Conservation (phyloP, 2,888 invertebrate genomes). For the Mechanitis messenoides region DNA sequence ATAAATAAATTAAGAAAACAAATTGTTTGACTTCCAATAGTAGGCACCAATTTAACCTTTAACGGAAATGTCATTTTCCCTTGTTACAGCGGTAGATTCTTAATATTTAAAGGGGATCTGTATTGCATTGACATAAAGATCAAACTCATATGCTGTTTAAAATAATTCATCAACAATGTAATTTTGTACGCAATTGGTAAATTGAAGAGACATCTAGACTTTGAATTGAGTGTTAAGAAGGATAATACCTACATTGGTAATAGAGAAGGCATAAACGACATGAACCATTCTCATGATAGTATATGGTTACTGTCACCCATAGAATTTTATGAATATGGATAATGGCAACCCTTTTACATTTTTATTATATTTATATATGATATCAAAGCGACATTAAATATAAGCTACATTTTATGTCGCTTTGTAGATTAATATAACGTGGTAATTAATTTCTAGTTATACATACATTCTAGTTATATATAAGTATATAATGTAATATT, state of each 20-base stretch:
- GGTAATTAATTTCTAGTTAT: too few species aligned
- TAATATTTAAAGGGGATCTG: constrained; percentile 10
- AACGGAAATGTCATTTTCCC: constrained; percentile 28
- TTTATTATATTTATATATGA: too few species aligned
- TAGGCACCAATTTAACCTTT: constrained; percentile 17
- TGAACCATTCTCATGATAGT: too few species aligned
- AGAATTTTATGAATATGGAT: too few species aligned
- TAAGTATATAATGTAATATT: too few species aligned
- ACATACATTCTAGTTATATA: too few species aligned
- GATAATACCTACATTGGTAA: constrained; percentile 2
- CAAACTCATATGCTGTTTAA: constrained; percentile 20
- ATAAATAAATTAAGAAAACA: constrained; percentile 1
- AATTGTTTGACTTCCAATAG: constrained; percentile 16
- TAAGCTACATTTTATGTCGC: too few species aligned
- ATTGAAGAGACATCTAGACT: constrained; percentile 20
- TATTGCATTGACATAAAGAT: constrained; percentile 19
- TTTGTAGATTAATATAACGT: too few species aligned
- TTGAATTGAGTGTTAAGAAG: constrained; percentile 7
- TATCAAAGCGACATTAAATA: too few species aligned
- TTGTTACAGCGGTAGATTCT: constrained; percentile 20
- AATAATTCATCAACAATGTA: constrained; percentile 13
- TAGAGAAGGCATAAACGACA: too few species aligned
- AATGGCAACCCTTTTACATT: too few species aligned
- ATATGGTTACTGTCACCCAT: too few species aligned
- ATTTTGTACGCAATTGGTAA: constrained; percentile 26